Percentiles rank a stretch among this genome's conserved stretches.
phyloP scores from a whole-genome alignment of 92 coral and sea anemone genomes.

The Hydrozoanthus gracilis region DNA sequence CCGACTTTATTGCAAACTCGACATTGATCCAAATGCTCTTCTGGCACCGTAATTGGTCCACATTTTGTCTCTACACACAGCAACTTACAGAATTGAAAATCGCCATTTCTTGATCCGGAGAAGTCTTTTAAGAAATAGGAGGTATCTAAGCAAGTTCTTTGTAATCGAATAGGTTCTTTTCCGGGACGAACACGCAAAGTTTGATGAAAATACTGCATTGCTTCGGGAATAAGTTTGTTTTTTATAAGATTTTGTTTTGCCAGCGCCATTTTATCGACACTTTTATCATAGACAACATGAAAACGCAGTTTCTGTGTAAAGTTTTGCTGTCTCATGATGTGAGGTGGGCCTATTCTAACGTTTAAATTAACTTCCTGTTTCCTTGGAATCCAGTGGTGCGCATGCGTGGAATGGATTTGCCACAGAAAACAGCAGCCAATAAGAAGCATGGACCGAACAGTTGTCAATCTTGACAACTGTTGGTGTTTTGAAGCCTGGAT shows the following conservation, averaged over 20 bases:
- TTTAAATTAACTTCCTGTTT: conserved; percentile 92
- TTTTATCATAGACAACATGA: conserved; percentile 88
- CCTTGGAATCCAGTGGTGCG: conserved; percentile 92
- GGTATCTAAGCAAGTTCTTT: conserved; percentile 88
- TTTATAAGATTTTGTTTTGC: conserved; percentile 69
- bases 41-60: conserved; percentile 92
- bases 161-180: conserved; percentile 75
- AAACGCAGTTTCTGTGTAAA: conserved; percentile 90
- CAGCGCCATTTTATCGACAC: conserved; percentile 64
- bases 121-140: conserved; percentile 87
- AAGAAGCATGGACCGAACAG: conserved; percentile 18
- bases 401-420: conserved; percentile 55
- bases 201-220: conserved; percentile 85
- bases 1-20: conserved; percentile 89
- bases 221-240: conserved; percentile 89
- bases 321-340: conserved; percentile 64
- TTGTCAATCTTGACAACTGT: neutral
- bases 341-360: conserved; percentile 82
- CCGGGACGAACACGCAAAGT: conserved; percentile 85
- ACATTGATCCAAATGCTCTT: conserved; percentile 87
- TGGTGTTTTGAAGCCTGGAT: neutral
- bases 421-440: conserved; percentile 36
- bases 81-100: conserved; percentile 85
- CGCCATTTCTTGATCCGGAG: conserved; percentile 70
- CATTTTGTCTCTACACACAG: conserved; percentile 90